Base-by-base conservation (phyloP, 1,140 invertebrate species). In the Charaxes varanes region DNA sequence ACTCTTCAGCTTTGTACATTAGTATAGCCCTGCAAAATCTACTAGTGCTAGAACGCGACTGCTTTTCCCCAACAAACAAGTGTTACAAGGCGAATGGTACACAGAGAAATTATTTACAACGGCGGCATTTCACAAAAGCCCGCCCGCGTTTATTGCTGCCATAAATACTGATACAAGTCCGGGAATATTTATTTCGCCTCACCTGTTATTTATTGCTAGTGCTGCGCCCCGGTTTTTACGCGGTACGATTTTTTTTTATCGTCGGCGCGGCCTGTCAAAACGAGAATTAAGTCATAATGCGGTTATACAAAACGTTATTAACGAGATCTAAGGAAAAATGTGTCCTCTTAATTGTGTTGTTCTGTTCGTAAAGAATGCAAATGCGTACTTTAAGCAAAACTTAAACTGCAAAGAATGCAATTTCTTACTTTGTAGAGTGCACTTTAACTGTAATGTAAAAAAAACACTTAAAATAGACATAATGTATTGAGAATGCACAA, bases 91-190 rank as follows among this genome's bases (percentile, higher is more conserved):
- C 60, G 57, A 65, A 53, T 50, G 58, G 42, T 56, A 53, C 52
- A 50, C 60, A 61, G 53, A 61, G 65, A 78, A 76, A 81, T 81
- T 74, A 81, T 81, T 81, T 78, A 78, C 62, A 69, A 59, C 70
- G 37, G 19, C 77, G 77, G 76, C 65, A 50, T 72, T 66, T 66
- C 60, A 71, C 66, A 28, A 81, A 81, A 72, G 63, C 67, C 55
- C 50, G 62, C 13, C 41, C 50, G 53, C 62, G 62, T 80, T 81
- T 81, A 81, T 78, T 70, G 64, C 66, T 24, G 32, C 64, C 69
- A 74, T 81, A 81, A 81, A 81, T 81, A 78, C 69, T 76, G 66
- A 72, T 71, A 77, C 64, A 59, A 56, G 64, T 67, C 61, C 14
- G 56, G 58, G 63, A 59, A 76, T 77, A 81, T 81, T 77, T 81